These are phyloP conservation scores for Seira ritae DNA, from an alignment of 2,888 invertebrate genomes.

Conservation along the genomic window DNA sequence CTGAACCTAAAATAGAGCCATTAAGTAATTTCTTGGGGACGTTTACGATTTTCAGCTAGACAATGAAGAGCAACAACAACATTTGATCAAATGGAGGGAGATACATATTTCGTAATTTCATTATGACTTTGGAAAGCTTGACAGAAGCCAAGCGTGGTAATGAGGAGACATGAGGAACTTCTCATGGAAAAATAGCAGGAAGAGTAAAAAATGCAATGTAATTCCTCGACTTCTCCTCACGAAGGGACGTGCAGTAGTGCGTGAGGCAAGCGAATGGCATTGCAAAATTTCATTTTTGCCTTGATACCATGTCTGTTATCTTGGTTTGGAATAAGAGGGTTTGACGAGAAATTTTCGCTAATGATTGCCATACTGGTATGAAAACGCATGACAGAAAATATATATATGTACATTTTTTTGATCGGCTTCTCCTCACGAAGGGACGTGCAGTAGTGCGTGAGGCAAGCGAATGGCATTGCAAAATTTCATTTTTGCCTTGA, in stretches of 20 bases:
- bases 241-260: neutral
- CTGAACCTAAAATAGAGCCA: no score
- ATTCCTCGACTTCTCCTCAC: no score
- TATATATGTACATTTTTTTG: neutral
- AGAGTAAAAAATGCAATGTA: no score
- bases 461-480: neutral
- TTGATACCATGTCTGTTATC: neutral
- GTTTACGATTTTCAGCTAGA: neutral
- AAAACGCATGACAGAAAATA: neutral
- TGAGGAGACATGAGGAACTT: no score
- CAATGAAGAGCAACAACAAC: neutral
- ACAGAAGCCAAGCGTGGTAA: no score
- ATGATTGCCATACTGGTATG: slow-evolving; percentile 31
- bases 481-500: neutral
- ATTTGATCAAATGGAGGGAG: no score
- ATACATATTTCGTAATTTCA: no score
- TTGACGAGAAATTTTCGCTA: slow-evolving; percentile 47
- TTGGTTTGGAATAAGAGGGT: neutral
- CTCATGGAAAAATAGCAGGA: no score
- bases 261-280: neutral
- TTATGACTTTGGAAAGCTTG: no score
- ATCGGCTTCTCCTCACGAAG: no score
- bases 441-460: neutral
- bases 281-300: neutral
- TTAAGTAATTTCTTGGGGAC: no score